Percentiles rank a stretch among this genome's conserved stretches.
phyloP scores from a whole-genome alignment of 1,140 invertebrate species.

The Caenorhabditis latens region DNA sequence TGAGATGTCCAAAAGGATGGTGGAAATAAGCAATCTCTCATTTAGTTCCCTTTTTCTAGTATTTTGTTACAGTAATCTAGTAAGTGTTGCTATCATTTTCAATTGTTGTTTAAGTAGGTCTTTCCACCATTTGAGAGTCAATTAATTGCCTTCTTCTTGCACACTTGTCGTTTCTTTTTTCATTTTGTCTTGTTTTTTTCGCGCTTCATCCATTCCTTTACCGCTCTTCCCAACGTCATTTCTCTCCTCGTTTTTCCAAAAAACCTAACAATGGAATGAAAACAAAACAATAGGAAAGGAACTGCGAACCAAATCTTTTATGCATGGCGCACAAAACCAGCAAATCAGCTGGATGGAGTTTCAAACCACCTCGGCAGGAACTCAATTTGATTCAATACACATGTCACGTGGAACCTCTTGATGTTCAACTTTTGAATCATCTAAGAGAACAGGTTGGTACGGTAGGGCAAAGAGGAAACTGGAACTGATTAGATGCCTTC shows the following conservation, averaged over 20 bases:
- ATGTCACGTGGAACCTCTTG: constrained; percentile 37
- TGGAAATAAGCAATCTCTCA: neutral
- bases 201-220: neutral
- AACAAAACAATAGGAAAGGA: constrained; percentile 45
- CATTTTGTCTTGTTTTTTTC: constrained; percentile 23
- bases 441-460: constrained; percentile 58
- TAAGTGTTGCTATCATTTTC: constrained; percentile 45
- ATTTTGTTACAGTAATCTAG: constrained; percentile 12
- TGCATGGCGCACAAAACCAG: constrained; percentile 60
- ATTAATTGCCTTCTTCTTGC: constrained; percentile 44
- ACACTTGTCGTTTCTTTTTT: constrained; percentile 8
- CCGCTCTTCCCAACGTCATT: constrained; percentile 44
- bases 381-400: constrained; percentile 58
- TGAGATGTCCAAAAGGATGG: neutral
- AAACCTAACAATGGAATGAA: constrained; percentile 45
- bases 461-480: neutral
- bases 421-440: constrained; percentile 54
- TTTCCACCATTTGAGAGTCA: constrained; percentile 27
- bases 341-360: constrained; percentile 62
- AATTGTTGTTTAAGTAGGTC: neutral
- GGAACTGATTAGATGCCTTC: neutral
- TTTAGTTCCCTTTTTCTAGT: neutral
- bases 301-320: constrained; percentile 13
- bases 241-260: neutral
- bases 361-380: constrained; percentile 51